Evolutionary conservation across 1,140 invertebrate genomes (phyloP), one percentile per base, ranked within the genome.

Genomic region (Zaprionus tsacasi): DNA sequence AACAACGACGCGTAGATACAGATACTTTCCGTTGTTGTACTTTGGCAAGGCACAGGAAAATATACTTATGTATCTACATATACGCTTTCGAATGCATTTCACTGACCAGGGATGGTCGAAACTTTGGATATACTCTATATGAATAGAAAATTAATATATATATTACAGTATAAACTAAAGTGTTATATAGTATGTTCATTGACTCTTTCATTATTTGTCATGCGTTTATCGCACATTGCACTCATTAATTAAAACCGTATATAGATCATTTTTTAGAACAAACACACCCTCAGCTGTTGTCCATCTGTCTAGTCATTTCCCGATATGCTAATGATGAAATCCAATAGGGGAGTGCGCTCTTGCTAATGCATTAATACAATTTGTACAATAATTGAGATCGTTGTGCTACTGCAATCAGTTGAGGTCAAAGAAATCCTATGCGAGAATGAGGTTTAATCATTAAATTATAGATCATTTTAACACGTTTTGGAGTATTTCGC

Each of bases 261-360:
- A 50, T 6, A 21, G 11, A 6, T 17, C 17, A 27, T 66, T 21
- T 66, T 21, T 43, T 55, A 43, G 35, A 55, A 36, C 45, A 52
- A 3, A 27, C 40, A 33, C 43, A 43, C 10, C 25, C 54, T 4
- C 71, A 70, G 48, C 38, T 71, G 63, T 80, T 83, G 78, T 56
- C 40, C 72, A 76, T 48, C 66, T 63, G 80, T 75, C 80, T 79
- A 58, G 12, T 15, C 50, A 40, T 6, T 52, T 54, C 36, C 35
- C 61, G 25, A 25, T 35, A 64, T 40, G 70, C 36, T 70, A 82
- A 70, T 67, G 10, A 64, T 36, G 8, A 77, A 54, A 66, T 75
- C 33, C 60, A 76, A 77, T 70, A 75, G 27, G n/a, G n/a, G n/a
- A 35, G 35, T 52, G 52, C 21, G 11, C 25, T 38, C 25, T 17